These are phyloP conservation scores for Erannis defoliaria DNA, from an alignment of 2,888 invertebrate genomes.

Conservation along the genomic window DNA sequence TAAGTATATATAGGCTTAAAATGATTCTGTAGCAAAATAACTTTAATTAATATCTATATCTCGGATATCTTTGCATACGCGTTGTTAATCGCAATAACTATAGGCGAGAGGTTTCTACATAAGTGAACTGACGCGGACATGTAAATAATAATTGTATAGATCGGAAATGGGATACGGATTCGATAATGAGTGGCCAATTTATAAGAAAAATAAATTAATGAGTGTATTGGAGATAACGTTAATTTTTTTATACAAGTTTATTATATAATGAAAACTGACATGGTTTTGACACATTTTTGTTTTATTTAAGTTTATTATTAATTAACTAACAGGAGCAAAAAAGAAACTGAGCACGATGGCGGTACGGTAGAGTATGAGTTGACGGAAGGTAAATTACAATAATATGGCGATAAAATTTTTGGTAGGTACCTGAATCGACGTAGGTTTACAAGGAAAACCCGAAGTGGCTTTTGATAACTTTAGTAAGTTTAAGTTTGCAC, in stretches of 20 bases:
- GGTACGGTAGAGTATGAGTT: neutral
- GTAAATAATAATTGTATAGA: neutral
- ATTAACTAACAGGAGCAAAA: neutral
- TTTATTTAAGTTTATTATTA: neutral
- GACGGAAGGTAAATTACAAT: neutral
- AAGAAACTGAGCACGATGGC: neutral
- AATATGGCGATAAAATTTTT: neutral
- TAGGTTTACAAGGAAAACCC: conserved; percentile 45
- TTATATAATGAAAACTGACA: too few species aligned
- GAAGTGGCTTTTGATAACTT: conserved; percentile 42
- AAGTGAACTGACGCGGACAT: too few species aligned
- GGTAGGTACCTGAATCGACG: neutral
- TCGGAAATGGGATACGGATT: neutral
- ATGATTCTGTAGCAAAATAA: conserved; percentile 9
- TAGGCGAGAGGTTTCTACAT: neutral
- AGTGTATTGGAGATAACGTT: neutral
- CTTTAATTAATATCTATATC: neutral
- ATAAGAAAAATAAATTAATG: neutral
- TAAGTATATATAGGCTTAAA: neutral
- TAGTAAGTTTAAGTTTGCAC: conserved; percentile 59
- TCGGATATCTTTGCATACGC: conserved; percentile 7
- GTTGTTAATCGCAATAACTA: conserved; percentile 5
- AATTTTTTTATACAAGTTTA: too few species aligned
- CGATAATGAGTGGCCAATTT: conserved; percentile 5
- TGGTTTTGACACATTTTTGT: too few species aligned